phyloP scores from a whole-genome alignment of 2,888 invertebrate genomes.

The Tyria jacobaeae region DNA sequence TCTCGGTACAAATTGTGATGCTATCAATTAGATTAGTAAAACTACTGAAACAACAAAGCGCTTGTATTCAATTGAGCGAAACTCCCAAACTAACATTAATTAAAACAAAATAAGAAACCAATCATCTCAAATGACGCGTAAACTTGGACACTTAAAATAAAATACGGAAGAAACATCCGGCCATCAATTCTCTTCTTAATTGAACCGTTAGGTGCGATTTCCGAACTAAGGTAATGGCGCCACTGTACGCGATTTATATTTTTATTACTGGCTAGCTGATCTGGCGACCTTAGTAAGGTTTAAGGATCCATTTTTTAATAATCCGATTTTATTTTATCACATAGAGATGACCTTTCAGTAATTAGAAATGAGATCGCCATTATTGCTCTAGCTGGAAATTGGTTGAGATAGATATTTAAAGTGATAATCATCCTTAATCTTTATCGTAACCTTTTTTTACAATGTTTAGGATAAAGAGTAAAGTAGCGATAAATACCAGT shows the following conservation, averaged over 20 bases:
- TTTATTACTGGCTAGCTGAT: not conserved
- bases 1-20: not conserved
- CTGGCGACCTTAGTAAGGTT: too few relatives aligned
- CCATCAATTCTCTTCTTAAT: constrained; percentile 60
- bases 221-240: constrained; percentile 16
- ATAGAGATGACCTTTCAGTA: too few relatives aligned
- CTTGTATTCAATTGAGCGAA: constrained; percentile 19
- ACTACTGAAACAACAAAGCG: constrained; percentile 5
- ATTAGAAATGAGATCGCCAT: too few relatives aligned
- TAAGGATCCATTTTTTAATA: too few relatives aligned
- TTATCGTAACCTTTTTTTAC: too few relatives aligned
- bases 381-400: too few relatives aligned
- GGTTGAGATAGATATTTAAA: too few relatives aligned
- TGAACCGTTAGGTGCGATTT: constrained; percentile 51
- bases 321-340: too few relatives aligned
- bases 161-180: constrained; percentile 49
- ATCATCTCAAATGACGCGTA: constrained; percentile 48
- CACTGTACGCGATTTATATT: constrained; percentile 7
- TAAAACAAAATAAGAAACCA: constrained; percentile 45
- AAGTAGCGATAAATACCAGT: too few relatives aligned
- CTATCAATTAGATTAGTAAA: not conserved
- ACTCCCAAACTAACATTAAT: constrained; percentile 24
- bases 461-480: too few relatives aligned
- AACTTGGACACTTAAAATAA: constrained; percentile 54
- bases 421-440: too few relatives aligned